Evolutionary conservation across 2,113 vertebrate species (phyloP).

Genomic region (Mormyrus lacerda): DNA sequence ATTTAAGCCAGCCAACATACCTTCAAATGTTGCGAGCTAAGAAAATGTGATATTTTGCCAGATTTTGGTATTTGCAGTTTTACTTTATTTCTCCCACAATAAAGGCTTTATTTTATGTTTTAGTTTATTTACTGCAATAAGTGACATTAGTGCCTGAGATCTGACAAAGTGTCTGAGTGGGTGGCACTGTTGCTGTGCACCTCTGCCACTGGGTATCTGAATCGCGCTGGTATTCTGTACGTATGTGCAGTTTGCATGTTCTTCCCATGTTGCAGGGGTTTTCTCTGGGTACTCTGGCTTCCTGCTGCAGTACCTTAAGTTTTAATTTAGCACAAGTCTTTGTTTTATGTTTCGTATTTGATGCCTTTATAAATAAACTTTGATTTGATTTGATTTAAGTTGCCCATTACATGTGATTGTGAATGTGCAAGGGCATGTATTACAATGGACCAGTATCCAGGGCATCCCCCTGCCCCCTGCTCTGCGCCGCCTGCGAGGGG

Average conservation of each 20-base stretch:
- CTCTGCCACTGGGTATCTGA: neutral
- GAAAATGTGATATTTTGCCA: neutral
- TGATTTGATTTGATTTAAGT: too few relatives aligned
- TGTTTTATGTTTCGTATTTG: too few relatives aligned
- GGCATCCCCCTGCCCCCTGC: neutral
- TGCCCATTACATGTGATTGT: too few relatives aligned
- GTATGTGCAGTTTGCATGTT: neutral
- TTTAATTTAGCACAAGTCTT: too few relatives aligned
- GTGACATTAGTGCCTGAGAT: neutral
- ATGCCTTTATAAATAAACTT: too few relatives aligned
- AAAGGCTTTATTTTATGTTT: neutral
- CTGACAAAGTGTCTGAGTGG: neutral
- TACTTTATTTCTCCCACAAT: neutral
- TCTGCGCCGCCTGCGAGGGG: too few relatives aligned
- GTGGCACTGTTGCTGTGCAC: neutral
- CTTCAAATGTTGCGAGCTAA: neutral
- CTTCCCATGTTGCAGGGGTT: neutral
- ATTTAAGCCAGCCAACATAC: neutral
- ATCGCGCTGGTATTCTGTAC: neutral
- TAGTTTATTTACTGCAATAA: neutral
- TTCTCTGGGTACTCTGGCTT: neutral
- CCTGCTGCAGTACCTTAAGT: neutral
- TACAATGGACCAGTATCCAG: neutral
- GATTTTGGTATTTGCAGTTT: neutral
- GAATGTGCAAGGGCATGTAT: too few relatives aligned